Conservation (phyloP, 2,888 invertebrate genomes). For the Phortica okadai region DNA sequence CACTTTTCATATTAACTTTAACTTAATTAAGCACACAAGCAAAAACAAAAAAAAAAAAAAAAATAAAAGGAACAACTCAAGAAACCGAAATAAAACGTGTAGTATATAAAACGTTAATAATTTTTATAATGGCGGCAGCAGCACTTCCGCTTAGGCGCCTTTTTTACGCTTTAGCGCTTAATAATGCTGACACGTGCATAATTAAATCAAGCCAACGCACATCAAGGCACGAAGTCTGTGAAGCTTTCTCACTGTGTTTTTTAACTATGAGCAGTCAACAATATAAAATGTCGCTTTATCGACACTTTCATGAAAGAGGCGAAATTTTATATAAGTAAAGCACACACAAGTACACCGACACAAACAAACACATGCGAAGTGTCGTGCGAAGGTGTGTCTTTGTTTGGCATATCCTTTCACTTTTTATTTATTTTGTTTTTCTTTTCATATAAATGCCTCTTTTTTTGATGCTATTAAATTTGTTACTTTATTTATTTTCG, state of each 20-base stretch:
- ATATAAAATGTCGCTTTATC: neutral
- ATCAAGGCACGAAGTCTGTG: neutral
- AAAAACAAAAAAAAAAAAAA: neutral
- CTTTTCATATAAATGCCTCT: neutral
- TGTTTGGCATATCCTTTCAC: no score
- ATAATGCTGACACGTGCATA: conserved; percentile 20
- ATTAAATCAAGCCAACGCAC: conserved; percentile 17
- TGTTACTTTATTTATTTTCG: neutral
- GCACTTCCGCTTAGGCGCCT: conserved; percentile 5
- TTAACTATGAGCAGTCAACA: neutral
- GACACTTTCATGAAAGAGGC: neutral
- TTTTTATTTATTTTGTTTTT: neutral
- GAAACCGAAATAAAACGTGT: neutral
- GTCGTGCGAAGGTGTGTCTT: no score
- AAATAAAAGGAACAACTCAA: neutral
- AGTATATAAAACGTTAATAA: neutral
- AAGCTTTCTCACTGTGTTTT: neutral
- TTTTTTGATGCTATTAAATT: no score
- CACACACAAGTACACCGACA: neutral
- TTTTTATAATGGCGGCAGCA: neutral
- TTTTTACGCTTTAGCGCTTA: conserved; percentile 8
- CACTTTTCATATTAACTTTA: neutral
- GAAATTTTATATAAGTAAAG: neutral
- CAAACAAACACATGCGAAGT: no score
- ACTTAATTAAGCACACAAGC: neutral